Conservation (phyloP, 2,113 vertebrate genomes). For the Setophaga coronata region DNA sequence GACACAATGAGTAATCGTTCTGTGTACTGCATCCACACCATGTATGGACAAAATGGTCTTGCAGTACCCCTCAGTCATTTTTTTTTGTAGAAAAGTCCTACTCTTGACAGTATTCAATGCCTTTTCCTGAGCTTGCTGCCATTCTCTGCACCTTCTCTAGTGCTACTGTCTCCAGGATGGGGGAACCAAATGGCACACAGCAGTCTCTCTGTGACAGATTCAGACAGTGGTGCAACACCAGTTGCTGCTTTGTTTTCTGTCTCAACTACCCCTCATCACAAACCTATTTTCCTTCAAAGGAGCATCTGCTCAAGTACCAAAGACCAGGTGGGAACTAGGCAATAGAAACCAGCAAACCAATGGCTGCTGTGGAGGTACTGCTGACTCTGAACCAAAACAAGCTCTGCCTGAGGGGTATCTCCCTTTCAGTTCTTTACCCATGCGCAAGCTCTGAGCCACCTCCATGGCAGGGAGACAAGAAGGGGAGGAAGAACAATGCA, state of each 20-base stretch:
- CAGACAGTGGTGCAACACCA: background rate
- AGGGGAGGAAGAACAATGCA: background rate
- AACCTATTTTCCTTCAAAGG: background rate
- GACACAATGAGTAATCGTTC: background rate
- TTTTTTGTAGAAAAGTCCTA: background rate
- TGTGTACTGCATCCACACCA: background rate
- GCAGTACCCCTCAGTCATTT: background rate
- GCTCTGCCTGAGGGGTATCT: background rate
- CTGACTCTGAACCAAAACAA: background rate
- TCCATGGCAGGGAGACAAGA: background rate
- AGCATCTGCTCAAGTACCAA: background rate
- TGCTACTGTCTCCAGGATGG: background rate
- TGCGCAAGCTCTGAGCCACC: background rate
- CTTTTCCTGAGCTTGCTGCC: background rate
- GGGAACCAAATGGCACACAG: background rate
- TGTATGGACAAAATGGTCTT: background rate
- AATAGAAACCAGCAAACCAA: background rate
- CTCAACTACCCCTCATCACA: background rate
- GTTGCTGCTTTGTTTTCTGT: background rate
- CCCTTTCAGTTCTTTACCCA: fast-evolving
- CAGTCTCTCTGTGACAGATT: background rate
- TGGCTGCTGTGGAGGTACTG: background rate
- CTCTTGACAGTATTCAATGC: background rate
- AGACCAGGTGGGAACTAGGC: background rate
- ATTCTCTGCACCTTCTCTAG: background rate